phyloP scores from a whole-genome alignment of 2,888 invertebrate species.

The Eristalis intricaria region DNA sequence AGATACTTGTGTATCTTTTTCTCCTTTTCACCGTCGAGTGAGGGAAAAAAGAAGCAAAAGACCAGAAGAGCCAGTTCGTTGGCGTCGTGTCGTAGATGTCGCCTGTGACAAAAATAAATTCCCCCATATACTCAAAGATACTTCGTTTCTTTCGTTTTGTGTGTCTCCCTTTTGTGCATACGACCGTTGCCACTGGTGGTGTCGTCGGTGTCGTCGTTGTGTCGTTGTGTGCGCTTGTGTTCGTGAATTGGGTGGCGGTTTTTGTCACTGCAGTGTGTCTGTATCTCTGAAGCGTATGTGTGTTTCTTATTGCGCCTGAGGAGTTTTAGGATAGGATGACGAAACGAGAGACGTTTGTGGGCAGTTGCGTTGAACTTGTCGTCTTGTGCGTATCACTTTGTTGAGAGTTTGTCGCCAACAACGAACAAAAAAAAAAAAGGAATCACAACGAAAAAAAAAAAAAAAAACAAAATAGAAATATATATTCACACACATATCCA shows the following conservation, averaged over 20 bases:
- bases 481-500: neutral
- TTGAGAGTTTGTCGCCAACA: conserved; percentile 54
- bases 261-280: conserved; percentile 60
- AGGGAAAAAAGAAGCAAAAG: conserved; percentile 22
- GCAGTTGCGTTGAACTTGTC: conserved; percentile 81
- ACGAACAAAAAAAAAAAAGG: neutral
- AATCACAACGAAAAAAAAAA: neutral
- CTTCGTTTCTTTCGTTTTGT: conserved; percentile 1
- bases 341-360: conserved; percentile 75
- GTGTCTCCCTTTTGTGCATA: neutral
- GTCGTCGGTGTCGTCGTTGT: neutral
- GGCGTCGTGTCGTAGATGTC: neutral
- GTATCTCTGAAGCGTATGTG: conserved; percentile 53
- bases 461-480: no score
- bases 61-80: neutral
- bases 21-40: conserved; percentile 27
- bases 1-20: conserved; percentile 68
- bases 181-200: neutral
- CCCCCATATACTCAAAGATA: conserved; percentile 21
- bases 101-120: conserved; percentile 67
- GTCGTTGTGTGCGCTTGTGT: neutral
- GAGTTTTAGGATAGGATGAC: conserved; percentile 71
- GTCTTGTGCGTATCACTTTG: conserved; percentile 77
- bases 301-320: conserved; percentile 59
- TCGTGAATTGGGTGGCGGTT: conserved; percentile 57